phyloP scores from a whole-genome alignment of 2,797 vertebrate genomes.

The Synanceia verrucosa region DNA sequence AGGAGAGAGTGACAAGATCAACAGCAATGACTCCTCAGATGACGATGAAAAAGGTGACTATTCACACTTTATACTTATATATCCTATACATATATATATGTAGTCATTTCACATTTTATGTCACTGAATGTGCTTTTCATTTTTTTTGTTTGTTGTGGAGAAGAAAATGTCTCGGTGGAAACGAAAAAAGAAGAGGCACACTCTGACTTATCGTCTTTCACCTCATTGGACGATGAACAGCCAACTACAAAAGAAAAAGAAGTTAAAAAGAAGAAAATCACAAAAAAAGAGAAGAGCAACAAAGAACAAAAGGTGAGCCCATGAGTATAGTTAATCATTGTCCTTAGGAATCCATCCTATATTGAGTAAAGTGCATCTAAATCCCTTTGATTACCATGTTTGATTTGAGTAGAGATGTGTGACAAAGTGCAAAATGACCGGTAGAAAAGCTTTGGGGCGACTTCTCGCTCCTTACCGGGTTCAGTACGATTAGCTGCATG shows the following conservation, averaged over 20 bases:
- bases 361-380: neutral
- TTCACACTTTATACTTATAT: neutral
- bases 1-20: slow-evolving; percentile 11
- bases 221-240: slow-evolving; percentile 74
- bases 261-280: slow-evolving; percentile 45
- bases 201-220: slow-evolving; percentile 78
- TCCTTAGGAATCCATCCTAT: too few relatives aligned
- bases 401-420: neutral
- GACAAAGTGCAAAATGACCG: neutral
- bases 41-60: slow-evolving; percentile 52
- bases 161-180: slow-evolving; percentile 15
- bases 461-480: too few relatives aligned
- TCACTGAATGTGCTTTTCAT: neutral
- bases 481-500: too few relatives aligned
- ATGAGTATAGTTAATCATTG: too few relatives aligned
- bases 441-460: neutral
- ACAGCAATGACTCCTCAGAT: slow-evolving; percentile 23
- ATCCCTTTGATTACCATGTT: neutral
- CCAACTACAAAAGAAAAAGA: slow-evolving; percentile 21
- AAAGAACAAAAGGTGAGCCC: slow-evolving; percentile 59
- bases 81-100: neutral
- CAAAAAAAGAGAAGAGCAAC: slow-evolving; percentile 24
- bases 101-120: neutral
- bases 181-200: slow-evolving; percentile 45
- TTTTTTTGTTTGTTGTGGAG: slow-evolving; percentile 22